Evolutionary conservation across 2,797 vertebrate species (phyloP), one percentile per base, ranked within the genome.

Genomic region (Pampus argenteus): DNA sequence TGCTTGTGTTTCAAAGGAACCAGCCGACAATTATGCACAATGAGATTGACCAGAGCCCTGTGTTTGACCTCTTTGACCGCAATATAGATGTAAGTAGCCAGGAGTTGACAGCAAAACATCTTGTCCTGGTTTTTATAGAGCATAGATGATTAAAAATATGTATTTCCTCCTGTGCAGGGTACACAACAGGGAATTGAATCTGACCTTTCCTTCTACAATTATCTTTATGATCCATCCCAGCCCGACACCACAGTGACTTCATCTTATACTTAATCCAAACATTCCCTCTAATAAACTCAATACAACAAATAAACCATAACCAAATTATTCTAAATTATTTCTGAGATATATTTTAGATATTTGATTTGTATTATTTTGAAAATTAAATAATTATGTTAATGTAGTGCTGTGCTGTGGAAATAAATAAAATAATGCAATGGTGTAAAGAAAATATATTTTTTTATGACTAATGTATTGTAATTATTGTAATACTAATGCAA

Each of bases 191-290:
- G 34, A 58, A 36, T 36, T n/a, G 63, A 70, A 67, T 38, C 64
- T 3, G 58, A 79, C 31, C 9, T 83, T 55, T 81, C 83, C 26
- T 89, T 92, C 74, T 63, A 6, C 76, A 89, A 90, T 75, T 70
- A 20, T 1, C n/a, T 89, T 55, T 91, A 88, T 42, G 15, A 82
- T 23, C 22, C 49, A 4, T 76, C 71, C 0, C 1, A 28, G 6
- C 6, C 11, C 9, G 44, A 57, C 0, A 0, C 23, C 26, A 3
- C 18, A 2, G 0, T 34, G 9, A 8, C 0, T 13, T 48, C 80
- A 11, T 67, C 85, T n/a, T 15, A 78, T 2, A 34, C 84, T 67
- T 92, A 88, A 60, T 31, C 18, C 34, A 36, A 22, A 78, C 72
- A 22, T 52, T 6, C n/a, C 2, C 2, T 47, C 17, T 3, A 26